Evolutionary conservation across 2,113 vertebrate species (phyloP).

Genomic region (Gopherus flavomarginatus): DNA sequence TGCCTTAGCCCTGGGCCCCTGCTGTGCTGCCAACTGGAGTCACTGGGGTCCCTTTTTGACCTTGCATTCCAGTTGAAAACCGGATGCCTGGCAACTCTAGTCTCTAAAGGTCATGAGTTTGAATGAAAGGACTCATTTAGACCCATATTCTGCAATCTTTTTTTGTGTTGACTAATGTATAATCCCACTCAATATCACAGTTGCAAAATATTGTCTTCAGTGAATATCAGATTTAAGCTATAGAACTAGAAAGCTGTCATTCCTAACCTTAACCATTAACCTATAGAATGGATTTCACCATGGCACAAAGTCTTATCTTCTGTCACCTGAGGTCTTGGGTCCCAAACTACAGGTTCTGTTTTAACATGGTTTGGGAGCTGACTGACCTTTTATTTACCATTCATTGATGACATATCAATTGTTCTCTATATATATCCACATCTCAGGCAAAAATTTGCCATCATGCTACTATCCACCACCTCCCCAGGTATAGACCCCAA

Average conservation of each 20-base stretch:
- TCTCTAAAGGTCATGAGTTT: neutral
- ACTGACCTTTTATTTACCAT: neutral
- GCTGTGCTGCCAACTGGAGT: no score
- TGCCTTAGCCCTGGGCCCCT: no score
- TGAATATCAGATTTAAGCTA: neutral
- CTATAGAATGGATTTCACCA: neutral
- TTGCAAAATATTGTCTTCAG: fast-evolving
- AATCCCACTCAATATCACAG: neutral
- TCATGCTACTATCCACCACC: neutral
- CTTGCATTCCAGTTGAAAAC: no score
- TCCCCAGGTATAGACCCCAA: neutral
- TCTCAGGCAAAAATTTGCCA: neutral
- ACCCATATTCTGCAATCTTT: neutral
- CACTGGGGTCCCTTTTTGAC: no score
- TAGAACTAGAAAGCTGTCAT: neutral
- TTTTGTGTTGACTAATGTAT: neutral
- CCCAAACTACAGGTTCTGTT: neutral
- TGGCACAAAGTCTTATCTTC: neutral
- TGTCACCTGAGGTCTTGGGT: neutral
- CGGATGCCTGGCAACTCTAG: no score
- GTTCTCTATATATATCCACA: neutral
- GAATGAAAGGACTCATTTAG: neutral
- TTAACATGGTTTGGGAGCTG: neutral
- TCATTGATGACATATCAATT: neutral
- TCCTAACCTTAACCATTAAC: neutral